Evolutionary conservation across 2,888 invertebrate genomes (phyloP), one percentile per base, ranked within the genome.

Genomic region (Allolobophora icterica): DNA sequence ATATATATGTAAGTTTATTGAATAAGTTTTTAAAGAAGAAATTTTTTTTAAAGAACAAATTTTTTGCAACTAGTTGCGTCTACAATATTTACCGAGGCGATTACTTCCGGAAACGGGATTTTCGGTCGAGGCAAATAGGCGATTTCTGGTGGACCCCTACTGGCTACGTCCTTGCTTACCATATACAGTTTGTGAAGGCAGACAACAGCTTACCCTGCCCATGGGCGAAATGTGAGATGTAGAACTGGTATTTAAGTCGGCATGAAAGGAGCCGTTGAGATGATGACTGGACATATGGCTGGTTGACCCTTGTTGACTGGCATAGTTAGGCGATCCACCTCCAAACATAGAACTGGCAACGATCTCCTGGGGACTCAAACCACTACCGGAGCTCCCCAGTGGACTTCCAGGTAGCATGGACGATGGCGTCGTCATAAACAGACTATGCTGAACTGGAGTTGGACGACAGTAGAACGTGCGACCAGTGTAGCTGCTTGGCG

Each of bases 401-500:
- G 87, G 38, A 34, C 34, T 87, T 35, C 35, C 38, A 38, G 87
- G 35, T 17, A 87, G 21, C 38, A 24, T 1, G 21, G 38, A 35
- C 21, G 87, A 35, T 35, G 19, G 34, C 8, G n/a, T 58, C 11
- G 11, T 1, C n/a, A n/a, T 8, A 19, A 21, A 52, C 52, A 52
- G 19, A 17, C 17, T 1, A 35, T 35, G 87, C 30, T 87, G 87
- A 24, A 34, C 87, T 87, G 87, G 35, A 87, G 87, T 21, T 19
- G 87, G 38, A 87, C 21, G 35, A 38, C 24, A 87, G 87, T 35
- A 87, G 35, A 35, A 34, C 38, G 6, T 15, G 35, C 87, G 87
- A 35, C 87, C 87, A 35, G 87, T 87, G 87, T 87, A 87, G 87
- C 8, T 19, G 38, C 87, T 87, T 35, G 21, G 87, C 33, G 87